Percentiles rank a stretch among this genome's conserved stretches.
phyloP scores from a whole-genome alignment of 2,797 vertebrate species.

The Scomberomorus guttatus region DNA sequence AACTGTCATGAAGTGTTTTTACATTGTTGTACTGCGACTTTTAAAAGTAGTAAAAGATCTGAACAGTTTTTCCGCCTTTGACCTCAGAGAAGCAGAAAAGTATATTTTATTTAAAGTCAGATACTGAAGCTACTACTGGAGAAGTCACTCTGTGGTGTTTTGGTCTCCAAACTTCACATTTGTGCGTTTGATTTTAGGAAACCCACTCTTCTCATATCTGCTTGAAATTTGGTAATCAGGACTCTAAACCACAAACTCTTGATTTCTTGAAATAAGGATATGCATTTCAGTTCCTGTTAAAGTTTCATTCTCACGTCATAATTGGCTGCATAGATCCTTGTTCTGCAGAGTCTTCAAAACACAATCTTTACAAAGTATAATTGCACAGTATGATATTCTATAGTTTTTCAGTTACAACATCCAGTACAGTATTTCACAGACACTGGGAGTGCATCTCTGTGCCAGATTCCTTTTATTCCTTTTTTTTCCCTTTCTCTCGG shows the following conservation, averaged over 20 bases:
- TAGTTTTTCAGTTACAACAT: slow-evolving; percentile 10
- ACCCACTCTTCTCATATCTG: background rate
- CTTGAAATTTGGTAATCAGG: background rate
- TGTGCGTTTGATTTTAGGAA: background rate
- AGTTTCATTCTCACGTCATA: slow-evolving; percentile 32
- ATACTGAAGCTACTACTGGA: background rate
- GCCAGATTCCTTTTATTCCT: slow-evolving; percentile 38
- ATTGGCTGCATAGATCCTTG: background rate
- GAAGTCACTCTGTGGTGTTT: background rate
- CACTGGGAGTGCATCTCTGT: slow-evolving; percentile 32
- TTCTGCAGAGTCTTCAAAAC: slow-evolving; percentile 7
- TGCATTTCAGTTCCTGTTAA: slow-evolving; percentile 17
- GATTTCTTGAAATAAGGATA: background rate
- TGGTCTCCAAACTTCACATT: background rate
- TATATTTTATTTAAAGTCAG: background rate
- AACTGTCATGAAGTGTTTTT: background rate
- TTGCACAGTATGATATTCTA: background rate
- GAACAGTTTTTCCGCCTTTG: background rate
- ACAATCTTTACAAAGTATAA: background rate
- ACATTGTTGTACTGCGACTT: background rate
- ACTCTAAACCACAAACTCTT: background rate
- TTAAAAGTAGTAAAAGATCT: background rate
- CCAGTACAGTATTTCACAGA: slow-evolving; percentile 21
- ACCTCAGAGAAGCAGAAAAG: background rate
- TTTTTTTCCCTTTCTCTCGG: slow-evolving; percentile 50